Conservation (phyloP, 2,113 vertebrate genomes). For the Sinosuthora webbiana region DNA sequence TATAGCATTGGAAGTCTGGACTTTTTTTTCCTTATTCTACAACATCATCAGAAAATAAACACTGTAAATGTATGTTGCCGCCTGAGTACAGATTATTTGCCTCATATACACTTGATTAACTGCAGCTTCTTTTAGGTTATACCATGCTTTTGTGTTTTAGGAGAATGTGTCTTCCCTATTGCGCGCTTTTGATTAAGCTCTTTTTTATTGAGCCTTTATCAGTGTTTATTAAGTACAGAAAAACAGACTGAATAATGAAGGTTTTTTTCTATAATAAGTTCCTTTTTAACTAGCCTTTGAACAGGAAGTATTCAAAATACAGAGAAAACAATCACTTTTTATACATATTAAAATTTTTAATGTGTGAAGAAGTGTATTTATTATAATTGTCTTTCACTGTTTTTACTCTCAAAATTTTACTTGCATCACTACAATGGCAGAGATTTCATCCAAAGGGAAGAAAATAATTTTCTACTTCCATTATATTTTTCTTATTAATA, state of each 20-base stretch:
- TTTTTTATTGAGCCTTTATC: background rate
- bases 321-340: background rate
- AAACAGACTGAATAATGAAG: background rate
- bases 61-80: background rate
- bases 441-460: background rate
- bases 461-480: background rate
- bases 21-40: background rate
- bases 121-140: background rate
- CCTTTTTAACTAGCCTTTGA: background rate
- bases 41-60: background rate
- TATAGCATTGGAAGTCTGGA: background rate
- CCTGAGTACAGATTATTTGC: background rate
- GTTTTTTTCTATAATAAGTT: background rate
- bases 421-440: background rate
- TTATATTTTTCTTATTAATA: background rate
- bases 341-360: background rate
- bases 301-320: background rate
- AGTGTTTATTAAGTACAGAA: slow-evolving; percentile 3
- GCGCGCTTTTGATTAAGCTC: background rate
- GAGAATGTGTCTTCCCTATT: background rate
- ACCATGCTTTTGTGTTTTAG: background rate
- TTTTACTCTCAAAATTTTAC: background rate
- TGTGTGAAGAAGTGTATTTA: background rate
- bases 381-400: background rate
- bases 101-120: background rate